Evolutionary conservation across 2,888 invertebrate species (phyloP), one percentile per base, ranked within the genome.

Genomic region (Eupeodes latifasciatus): DNA sequence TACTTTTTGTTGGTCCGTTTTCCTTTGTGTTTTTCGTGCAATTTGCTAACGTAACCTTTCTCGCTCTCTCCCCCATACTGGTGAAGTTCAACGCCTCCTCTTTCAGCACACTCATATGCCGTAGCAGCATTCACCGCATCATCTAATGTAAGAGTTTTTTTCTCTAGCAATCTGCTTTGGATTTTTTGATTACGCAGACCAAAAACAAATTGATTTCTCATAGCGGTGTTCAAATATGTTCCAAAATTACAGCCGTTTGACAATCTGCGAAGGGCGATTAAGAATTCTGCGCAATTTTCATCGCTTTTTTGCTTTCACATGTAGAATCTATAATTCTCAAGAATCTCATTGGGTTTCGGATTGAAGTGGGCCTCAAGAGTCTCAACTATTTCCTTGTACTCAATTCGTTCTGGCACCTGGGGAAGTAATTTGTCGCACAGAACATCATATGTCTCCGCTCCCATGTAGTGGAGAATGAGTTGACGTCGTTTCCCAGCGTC

Each of bases 261-360:
- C 71, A 80, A 55, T 36, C 77, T 75, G 51, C 72, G 76, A 5
- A 86, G 49, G 2, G 75, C 72, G 11, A 81, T 62, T 7, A 86
- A 44, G 55, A 66, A 75, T 47, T 83, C 81, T 11, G 72, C 53
- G 14, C 64, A 77, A 11, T 74, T 69, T 69, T 82, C 81, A 5
- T 62, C 64, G 14, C 49, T 55, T 40, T 77, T 74, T 59, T 89
- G 88, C 44, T 82, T 85, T 11, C 84, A 76, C 53, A 81, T 55
- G 69, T 85, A 72, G 27, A 89, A 89, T 36, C 61, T 79, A 44
- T 78, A 89, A 62, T 77, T 89, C 71, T 89, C 80, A 19, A 82
- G 19, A 75, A 75, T 77, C 27, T 85, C 89, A 72, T 64, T 81
- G n/a, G 85, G 77, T 16, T 49, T 80, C 11, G 77, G 80, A 36